These are phyloP conservation scores for Hephaestus fuliginosus DNA, from an alignment of 2,797 vertebrate genomes.

Conservation along the genomic window DNA sequence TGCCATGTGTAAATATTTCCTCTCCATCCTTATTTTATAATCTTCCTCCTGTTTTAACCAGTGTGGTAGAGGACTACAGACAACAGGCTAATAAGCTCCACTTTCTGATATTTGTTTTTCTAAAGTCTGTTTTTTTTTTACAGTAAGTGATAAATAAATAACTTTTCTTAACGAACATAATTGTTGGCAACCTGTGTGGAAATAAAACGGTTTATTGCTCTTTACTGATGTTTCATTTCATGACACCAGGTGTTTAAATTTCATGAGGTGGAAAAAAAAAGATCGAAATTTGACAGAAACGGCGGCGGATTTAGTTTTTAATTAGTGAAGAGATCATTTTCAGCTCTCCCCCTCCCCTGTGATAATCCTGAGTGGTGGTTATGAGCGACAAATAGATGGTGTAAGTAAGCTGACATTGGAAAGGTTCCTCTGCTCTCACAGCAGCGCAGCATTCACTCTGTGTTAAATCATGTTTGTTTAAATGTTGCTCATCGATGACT, in stretches of 20 bases:
- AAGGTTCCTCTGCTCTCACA: not conserved
- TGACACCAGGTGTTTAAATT: not conserved
- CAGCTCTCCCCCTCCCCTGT: accelerated
- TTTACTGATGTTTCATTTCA: conserved; percentile 11
- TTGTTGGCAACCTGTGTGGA: not conserved
- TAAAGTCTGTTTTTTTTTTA: not conserved
- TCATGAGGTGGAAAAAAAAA: not conserved
- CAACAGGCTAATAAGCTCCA: too few relatives aligned
- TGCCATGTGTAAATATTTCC: not conserved
- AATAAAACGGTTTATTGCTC: conserved; percentile 14
- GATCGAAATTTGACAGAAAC: not conserved
- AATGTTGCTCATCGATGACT: not conserved
- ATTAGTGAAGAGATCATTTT: not conserved
- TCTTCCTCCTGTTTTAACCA: not conserved
- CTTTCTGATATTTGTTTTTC: not conserved
- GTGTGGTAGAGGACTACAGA: not conserved
- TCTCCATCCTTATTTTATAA: not conserved
- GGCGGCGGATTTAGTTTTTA: not conserved
- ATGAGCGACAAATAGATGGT: not conserved
- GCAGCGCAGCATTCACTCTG: not conserved
- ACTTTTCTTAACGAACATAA: not conserved
- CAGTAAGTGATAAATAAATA: not conserved
- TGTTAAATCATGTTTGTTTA: not conserved
- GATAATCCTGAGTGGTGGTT: not conserved
- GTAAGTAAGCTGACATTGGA: not conserved